phyloP scores from a whole-genome alignment of 2,797 vertebrate genomes.

The Tarsius wallacei region DNA sequence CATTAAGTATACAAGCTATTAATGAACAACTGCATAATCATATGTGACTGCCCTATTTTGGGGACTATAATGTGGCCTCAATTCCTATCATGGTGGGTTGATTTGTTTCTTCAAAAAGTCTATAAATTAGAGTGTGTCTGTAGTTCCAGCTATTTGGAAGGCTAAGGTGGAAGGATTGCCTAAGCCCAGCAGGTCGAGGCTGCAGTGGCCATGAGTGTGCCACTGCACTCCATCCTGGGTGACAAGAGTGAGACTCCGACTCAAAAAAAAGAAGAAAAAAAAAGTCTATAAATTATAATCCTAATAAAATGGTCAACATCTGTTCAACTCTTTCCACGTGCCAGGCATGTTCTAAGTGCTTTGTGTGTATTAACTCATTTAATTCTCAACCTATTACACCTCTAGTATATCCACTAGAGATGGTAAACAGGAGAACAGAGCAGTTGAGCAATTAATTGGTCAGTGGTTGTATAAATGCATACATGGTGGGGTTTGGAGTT shows the following conservation, averaged over 20 bases:
- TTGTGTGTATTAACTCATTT: neutral
- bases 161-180: no score
- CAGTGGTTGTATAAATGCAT: neutral
- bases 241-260: no score
- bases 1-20: neutral
- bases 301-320: neutral
- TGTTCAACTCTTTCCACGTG: neutral
- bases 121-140: neutral
- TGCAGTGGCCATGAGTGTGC: no score
- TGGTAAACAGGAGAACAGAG: neutral
- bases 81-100: neutral
- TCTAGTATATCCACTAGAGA: neutral
- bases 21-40: neutral
- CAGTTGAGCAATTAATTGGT: neutral
- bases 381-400: neutral
- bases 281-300: neutral
- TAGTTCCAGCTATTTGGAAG: no score
- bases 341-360: neutral
- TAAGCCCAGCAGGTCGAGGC: no score
- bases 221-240: no score
- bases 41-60: neutral
- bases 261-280: neutral
- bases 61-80: neutral
- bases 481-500: neutral
- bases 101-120: neutral